Percentiles rank a stretch among this genome's conserved stretches.
These are phyloP conservation scores for Microplitis demolitor DNA, from an alignment of 1,140 invertebrate species.

Conservation along the genomic window DNA sequence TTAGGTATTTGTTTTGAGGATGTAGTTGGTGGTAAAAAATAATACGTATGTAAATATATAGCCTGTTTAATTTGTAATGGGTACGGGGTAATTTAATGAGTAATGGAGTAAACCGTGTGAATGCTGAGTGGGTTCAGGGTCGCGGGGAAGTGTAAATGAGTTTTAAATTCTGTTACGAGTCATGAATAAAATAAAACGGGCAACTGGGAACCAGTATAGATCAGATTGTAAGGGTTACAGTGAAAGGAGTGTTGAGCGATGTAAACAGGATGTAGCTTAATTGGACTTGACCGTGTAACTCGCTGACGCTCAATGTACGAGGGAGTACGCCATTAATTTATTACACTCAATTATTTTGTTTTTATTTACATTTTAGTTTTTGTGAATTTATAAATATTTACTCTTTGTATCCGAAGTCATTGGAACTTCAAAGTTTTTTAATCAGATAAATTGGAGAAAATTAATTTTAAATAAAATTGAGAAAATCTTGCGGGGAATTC, in stretches of 20 bases:
- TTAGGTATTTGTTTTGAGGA: no score
- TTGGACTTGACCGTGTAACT: constrained; percentile 39
- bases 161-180: constrained; percentile 1
- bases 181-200: neutral
- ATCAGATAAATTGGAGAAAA: no score
- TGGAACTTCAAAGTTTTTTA: no score
- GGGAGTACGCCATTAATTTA: constrained; percentile 1
- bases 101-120: neutral
- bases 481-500: no score
- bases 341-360: neutral
- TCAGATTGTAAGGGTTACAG: constrained; percentile 42
- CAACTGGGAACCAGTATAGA: constrained; percentile 26
- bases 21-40: no score
- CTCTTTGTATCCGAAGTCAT: no score
- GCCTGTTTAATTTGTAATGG: no score
- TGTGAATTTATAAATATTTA: no score
- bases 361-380: neutral
- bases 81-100: neutral
- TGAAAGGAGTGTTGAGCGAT: constrained; percentile 36
- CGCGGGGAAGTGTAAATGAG: neutral
- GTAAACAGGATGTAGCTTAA: constrained; percentile 53
- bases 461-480: no score
- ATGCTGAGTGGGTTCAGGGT: neutral
- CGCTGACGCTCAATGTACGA: no score
- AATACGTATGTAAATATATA: no score